phyloP scores from a whole-genome alignment of 2,113 vertebrate genomes.

The Catharus bicknelli region DNA sequence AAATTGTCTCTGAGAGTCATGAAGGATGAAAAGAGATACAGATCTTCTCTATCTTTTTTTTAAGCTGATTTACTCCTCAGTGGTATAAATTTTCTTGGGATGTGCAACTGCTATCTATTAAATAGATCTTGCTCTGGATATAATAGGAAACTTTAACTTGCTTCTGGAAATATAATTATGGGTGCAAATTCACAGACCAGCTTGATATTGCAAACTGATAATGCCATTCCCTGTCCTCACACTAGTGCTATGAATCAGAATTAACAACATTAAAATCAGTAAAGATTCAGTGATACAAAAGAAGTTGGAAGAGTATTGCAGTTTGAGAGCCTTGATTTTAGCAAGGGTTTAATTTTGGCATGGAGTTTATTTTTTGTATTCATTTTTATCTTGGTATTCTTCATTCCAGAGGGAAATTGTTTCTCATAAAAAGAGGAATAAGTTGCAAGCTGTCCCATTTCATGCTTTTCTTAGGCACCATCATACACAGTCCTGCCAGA shows the following conservation, averaged over 20 bases:
- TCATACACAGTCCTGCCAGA: background rate
- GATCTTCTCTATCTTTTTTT: background rate
- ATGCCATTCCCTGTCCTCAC: background rate
- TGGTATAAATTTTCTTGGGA: conserved; percentile 11
- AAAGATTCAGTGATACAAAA: background rate
- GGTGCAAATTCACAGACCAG: background rate
- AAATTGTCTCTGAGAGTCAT: background rate
- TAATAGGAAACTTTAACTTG: conserved; percentile 6
- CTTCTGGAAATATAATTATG: background rate
- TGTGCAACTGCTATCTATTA: conserved; percentile 9
- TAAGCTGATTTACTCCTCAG: background rate
- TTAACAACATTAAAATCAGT: background rate
- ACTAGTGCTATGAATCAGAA: background rate
- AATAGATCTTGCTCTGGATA: conserved; percentile 19
- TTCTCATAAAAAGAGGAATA: background rate
- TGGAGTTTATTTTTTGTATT: background rate
- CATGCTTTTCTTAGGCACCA: background rate
- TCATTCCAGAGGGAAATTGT: background rate
- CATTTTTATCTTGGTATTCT: background rate
- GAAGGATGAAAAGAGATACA: background rate
- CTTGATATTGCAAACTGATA: background rate
- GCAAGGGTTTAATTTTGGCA: background rate
- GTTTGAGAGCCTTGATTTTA: background rate
- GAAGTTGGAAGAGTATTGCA: background rate
- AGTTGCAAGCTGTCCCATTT: background rate